Conservation (phyloP, 2,888 invertebrate genomes). For the Ornithoptera alexandrae region DNA sequence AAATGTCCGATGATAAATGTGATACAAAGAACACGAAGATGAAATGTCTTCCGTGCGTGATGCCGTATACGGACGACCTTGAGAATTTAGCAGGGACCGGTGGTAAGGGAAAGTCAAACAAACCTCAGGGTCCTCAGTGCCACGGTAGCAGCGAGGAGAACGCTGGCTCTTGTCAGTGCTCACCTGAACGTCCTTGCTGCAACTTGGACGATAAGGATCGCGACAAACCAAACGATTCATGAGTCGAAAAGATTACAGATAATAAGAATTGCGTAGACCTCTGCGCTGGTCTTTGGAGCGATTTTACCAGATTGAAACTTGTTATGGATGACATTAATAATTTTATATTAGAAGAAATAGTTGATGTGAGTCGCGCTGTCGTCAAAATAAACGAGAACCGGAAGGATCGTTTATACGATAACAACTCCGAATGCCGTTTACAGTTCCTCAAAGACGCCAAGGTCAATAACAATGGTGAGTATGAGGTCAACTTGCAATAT, state of each 20-base stretch:
- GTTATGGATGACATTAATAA: slow-evolving; percentile 6
- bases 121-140: slow-evolving; percentile 16
- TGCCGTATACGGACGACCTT: slow-evolving; percentile 29
- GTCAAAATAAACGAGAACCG: not conserved
- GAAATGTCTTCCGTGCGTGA: slow-evolving; percentile 42
- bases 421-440: not conserved
- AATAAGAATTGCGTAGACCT: not conserved
- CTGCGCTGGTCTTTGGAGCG: not conserved
- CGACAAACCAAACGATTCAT: slow-evolving; percentile 1
- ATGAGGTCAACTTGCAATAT: not conserved
- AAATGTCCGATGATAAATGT: slow-evolving; percentile 24
- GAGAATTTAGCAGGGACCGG: slow-evolving; percentile 3
- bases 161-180: slow-evolving; percentile 28
- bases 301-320: not conserved
- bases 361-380: not conserved
- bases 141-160: slow-evolving; percentile 18
- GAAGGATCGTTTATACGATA: not conserved
- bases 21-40: slow-evolving; percentile 33
- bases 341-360: not conserved
- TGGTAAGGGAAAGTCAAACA: slow-evolving; percentile 25
- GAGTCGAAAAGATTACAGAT: not conserved
- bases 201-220: slow-evolving; percentile 13
- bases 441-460: slow-evolving; percentile 9
- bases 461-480: slow-evolving; percentile 6
- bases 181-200: slow-evolving; percentile 37